Evolutionary conservation across 2,888 invertebrate genomes (phyloP), one percentile per base, ranked within the genome.

Genomic region (Eupithecia abbreviata): DNA sequence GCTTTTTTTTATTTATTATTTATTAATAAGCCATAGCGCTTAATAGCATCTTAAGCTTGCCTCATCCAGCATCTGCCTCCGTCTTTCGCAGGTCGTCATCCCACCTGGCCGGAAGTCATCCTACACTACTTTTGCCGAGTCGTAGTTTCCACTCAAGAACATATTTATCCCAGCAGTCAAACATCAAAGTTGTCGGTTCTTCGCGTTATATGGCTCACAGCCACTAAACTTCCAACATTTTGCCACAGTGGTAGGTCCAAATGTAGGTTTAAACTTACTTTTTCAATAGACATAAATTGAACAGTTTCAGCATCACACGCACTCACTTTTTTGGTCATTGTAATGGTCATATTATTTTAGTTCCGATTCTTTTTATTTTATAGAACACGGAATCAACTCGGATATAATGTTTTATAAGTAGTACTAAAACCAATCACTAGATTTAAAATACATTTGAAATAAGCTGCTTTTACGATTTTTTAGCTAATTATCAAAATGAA

Each of bases 301-400:
- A 95, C 90, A 51, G 93, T 93, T 87, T 94, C 93, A 76, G 92
- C 89, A 82, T 92, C 91, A 84, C 93, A 93, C 89, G 93, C 93
- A 85, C 90, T 92, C 77, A 94, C 88, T 91, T 95, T 94, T 87
- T 86, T 92, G 79, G 93, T 95, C 93, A 95, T 93, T 77, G 94
- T 95, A 81, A 95, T 80, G 88, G 92, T 90, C 94, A 94, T 94
- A 76, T 72, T 66, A n/a, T n/a, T 66, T 4, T 10, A 18, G 3
- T 69, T 49, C 2, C n/a, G 10, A 51, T 51, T 62, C 18, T 55
- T 58, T 58, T n/a, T n/a, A 18, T 58, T 15, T 15, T 1, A n/a
- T 6, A n/a, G 18, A 18, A 62, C 62, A 62, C 62, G 4, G 30
- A 30, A 62, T 30, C 58, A 58, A 18, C 58, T 9, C 18, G 10